Evolutionary conservation across 2,888 invertebrate species (phyloP).

Genomic region (Lasioglossum oenotherae): DNA sequence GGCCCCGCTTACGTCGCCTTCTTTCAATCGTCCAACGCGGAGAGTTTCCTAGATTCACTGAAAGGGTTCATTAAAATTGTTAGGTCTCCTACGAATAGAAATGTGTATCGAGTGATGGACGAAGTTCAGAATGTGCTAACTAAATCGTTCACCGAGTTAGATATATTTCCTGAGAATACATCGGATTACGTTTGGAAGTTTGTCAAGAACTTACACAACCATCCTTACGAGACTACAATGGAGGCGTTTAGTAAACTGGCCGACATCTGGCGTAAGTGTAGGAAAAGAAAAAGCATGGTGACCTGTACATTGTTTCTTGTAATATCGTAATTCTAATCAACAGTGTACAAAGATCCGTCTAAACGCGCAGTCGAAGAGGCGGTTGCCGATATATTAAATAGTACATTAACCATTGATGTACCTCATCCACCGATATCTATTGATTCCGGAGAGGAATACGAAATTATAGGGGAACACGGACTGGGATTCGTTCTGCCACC

Average conservation of each 20-base stretch:
- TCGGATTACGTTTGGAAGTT: slow-evolving; percentile 89
- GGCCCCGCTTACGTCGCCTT: slow-evolving; percentile 91
- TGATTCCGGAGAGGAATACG: slow-evolving; percentile 89
- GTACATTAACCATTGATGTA: slow-evolving; percentile 78
- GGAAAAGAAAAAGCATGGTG: background rate
- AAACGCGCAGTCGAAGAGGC: slow-evolving; percentile 88
- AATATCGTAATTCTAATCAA: slow-evolving; percentile 37
- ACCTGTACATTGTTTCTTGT: background rate
- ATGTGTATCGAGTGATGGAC: slow-evolving; percentile 90
- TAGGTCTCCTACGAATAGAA: slow-evolving; percentile 90
- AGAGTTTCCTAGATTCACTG: slow-evolving; percentile 88
- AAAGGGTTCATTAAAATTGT: slow-evolving; percentile 88
- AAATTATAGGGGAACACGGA: slow-evolving; percentile 87
- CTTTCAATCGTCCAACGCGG: slow-evolving; percentile 94
- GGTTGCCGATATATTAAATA: slow-evolving; percentile 87
- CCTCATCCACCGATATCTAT: slow-evolving; percentile 75
- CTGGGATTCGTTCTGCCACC: slow-evolving; percentile 88
- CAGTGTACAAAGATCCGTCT: slow-evolving; percentile 88
- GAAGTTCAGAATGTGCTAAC: slow-evolving; percentile 89
- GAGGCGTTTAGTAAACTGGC: slow-evolving; percentile 95
- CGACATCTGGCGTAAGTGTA: slow-evolving; percentile 88
- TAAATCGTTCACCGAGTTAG: slow-evolving; percentile 94
- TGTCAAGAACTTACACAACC: slow-evolving; percentile 86
- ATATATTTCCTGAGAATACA: slow-evolving; percentile 90
- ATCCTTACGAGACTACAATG: slow-evolving; percentile 93